Percentiles rank a stretch among this genome's conserved stretches.
These are phyloP conservation scores for Camponotus fellah DNA, from an alignment of 2,888 invertebrate genomes.

Conservation along the genomic window DNA sequence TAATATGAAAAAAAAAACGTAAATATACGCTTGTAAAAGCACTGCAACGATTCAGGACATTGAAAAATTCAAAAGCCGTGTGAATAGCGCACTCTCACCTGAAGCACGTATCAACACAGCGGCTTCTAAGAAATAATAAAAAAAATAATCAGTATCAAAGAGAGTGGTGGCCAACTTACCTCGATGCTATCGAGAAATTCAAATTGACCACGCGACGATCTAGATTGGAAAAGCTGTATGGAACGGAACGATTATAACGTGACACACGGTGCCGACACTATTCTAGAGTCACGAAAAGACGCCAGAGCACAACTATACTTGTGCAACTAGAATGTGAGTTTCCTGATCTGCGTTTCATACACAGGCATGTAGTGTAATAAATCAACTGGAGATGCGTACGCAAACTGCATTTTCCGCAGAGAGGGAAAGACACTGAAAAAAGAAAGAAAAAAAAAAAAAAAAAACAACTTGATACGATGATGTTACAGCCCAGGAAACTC, in stretches of 20 bases:
- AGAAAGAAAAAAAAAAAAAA: neutral
- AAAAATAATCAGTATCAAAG: constrained; percentile 56
- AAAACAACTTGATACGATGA: neutral
- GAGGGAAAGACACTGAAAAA: neutral
- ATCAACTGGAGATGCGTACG: constrained; percentile 2
- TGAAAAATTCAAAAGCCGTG: constrained; percentile 71
- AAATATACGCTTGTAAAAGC: constrained; percentile 62
- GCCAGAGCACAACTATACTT: constrained; percentile 56
- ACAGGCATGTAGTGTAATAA: neutral
- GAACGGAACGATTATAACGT: constrained; percentile 61
- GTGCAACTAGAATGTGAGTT: constrained; percentile 64
- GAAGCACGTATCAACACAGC: constrained; percentile 75
- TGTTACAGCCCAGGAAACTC: constrained; percentile 69
- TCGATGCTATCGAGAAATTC: constrained; percentile 52
- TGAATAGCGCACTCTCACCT: constrained; percentile 66
- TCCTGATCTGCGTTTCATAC: constrained; percentile 53
- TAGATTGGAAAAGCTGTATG: constrained; percentile 67
- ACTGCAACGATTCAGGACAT: constrained; percentile 72
- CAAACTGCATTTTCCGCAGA: constrained; percentile 7
- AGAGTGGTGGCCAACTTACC: constrained; percentile 70
- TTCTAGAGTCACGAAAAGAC: constrained; percentile 63
- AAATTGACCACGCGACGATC: constrained; percentile 68
- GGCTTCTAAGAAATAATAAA: constrained; percentile 67
- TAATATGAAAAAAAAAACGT: constrained; percentile 19
- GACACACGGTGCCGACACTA: constrained; percentile 55